phyloP scores from a whole-genome alignment of 2,888 invertebrate genomes.

The Dexiosoma caninum region DNA sequence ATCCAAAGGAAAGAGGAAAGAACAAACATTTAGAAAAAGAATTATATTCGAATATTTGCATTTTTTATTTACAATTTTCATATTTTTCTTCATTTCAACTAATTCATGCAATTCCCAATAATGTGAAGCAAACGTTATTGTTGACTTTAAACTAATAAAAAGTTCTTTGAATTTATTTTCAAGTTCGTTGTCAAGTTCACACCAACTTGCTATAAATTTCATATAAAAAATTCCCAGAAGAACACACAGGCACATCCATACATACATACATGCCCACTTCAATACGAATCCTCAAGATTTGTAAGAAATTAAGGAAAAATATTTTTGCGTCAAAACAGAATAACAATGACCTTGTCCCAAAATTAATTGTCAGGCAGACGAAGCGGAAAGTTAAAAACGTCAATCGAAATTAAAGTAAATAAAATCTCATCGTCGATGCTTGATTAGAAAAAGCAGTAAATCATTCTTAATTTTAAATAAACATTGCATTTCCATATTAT shows the following conservation, averaged over 20 bases:
- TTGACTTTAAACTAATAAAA: background rate
- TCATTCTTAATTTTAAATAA: conserved; percentile 30
- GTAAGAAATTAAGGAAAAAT: background rate
- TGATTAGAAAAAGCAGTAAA: conserved; percentile 54
- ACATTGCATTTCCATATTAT: conserved; percentile 32
- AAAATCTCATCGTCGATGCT: background rate
- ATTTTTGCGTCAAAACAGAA: background rate
- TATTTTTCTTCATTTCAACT: background rate
- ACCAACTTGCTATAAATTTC: conserved; percentile 18
- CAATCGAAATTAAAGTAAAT: conserved; percentile 4
- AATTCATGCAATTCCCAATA: background rate
- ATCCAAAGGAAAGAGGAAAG: conserved; percentile 25
- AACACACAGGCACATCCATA: background rate
- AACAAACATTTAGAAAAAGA: background rate
- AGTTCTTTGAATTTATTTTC: conserved; percentile 15
- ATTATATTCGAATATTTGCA: background rate
- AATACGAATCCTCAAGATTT: background rate
- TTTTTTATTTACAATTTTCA: no score
- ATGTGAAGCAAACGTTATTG: background rate
- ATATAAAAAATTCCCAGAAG: conserved; percentile 19
- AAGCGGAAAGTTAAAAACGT: conserved; percentile 24
- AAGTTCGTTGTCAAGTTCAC: conserved; percentile 43
- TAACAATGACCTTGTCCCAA: conserved; percentile 41
- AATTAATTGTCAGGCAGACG: background rate
- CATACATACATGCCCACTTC: background rate